Evolutionary conservation across 2,113 vertebrate genomes (phyloP).

Genomic region (Cromileptes altivelis): DNA sequence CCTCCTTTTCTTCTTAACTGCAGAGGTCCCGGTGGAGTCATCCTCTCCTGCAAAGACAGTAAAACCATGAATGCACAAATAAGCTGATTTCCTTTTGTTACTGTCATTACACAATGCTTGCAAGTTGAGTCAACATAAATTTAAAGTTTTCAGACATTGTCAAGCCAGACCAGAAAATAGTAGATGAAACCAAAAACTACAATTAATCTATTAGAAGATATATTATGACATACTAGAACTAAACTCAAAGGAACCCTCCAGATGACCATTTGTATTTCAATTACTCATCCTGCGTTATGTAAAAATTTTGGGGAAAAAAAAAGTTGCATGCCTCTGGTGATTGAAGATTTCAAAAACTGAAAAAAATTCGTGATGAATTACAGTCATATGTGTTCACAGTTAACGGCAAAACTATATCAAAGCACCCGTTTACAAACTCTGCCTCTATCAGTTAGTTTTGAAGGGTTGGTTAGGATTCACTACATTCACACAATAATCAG

Average conservation of each 20-base stretch:
- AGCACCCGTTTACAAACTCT: no score
- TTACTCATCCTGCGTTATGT: no score
- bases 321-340: no score
- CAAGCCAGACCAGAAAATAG: background rate
- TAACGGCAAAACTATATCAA: no score
- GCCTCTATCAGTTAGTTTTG: no score
- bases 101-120: background rate
- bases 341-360: no score
- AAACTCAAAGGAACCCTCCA: background rate
- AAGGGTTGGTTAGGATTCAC: no score
- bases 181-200: background rate
- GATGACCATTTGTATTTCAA: no score
- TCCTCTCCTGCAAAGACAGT: conserved; percentile 43
- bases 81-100: background rate
- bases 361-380: no score
- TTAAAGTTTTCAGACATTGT: background rate
- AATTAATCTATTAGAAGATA: background rate
- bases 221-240: background rate
- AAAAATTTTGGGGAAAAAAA: no score
- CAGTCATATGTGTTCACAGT: no score
- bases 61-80: background rate
- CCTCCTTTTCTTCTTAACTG: conserved; percentile 68
- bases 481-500: no score
- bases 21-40: background rate
- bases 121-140: background rate